Evolutionary conservation across 2,888 invertebrate species (phyloP).

Genomic region (Tipula unca): DNA sequence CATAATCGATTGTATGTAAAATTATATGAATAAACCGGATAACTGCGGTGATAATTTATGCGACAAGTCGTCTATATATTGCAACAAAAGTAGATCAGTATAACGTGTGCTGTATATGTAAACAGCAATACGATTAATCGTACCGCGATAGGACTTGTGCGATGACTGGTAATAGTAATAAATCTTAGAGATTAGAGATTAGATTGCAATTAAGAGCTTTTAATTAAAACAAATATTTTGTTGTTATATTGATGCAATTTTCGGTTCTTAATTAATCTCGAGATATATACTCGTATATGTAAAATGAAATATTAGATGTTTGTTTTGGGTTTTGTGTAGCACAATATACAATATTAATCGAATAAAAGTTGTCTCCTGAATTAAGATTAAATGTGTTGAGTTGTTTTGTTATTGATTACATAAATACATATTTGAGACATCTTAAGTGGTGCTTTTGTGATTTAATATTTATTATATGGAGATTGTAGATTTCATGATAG

Average conservation of each 20-base stretch:
- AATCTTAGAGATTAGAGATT: background rate
- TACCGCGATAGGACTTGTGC: background rate
- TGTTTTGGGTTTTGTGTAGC: background rate
- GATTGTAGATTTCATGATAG: background rate
- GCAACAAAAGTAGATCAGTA: background rate
- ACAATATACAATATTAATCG: background rate
- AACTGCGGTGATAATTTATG: background rate
- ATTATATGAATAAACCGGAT: background rate
- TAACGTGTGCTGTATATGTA: background rate
- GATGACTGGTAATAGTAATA: too few relatives aligned
- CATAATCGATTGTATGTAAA: background rate
- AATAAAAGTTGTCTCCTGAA: background rate
- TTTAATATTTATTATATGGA: background rate
- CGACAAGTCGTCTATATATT: background rate
- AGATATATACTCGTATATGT: too few relatives aligned
- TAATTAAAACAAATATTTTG: background rate
- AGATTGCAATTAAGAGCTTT: background rate
- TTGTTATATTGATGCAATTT: background rate
- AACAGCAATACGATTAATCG: background rate
- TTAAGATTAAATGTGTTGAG: background rate
- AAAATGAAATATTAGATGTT: background rate
- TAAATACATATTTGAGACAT: background rate
- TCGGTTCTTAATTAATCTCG: too few relatives aligned
- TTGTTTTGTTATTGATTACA: too few relatives aligned
- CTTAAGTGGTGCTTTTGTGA: background rate